Evolutionary conservation across 2,797 vertebrate species (phyloP).

Genomic region (Squalus acanthias): DNA sequence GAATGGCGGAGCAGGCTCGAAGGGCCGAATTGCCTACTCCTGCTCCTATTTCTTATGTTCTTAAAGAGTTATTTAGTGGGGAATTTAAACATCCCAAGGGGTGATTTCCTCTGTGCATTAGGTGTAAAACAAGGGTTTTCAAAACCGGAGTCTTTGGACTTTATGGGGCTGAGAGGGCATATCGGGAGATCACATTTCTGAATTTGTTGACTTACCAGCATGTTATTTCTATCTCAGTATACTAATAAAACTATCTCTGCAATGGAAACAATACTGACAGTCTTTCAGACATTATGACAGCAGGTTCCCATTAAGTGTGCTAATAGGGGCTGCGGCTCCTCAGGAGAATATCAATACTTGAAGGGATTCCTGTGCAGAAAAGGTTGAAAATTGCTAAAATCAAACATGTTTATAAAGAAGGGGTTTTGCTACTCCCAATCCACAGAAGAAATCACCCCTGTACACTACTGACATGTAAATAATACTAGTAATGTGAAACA

Average conservation of each 20-base stretch:
- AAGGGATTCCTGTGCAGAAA: background rate
- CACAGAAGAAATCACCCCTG: background rate
- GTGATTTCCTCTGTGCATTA: background rate
- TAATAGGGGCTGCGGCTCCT: background rate
- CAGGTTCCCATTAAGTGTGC: background rate
- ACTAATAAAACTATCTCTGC: background rate
- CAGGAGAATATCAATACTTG: background rate
- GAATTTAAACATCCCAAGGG: background rate
- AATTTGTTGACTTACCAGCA: background rate
- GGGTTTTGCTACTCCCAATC: background rate
- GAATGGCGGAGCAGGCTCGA: no score
- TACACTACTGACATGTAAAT: background rate
- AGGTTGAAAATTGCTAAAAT: background rate
- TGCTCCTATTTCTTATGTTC: no score
- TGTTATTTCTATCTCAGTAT: background rate
- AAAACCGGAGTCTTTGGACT: background rate
- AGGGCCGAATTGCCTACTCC: no score
- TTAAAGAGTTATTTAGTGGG: background rate
- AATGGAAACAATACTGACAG: background rate
- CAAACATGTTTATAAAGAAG: background rate
- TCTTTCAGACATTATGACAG: background rate
- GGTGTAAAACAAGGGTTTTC: background rate
- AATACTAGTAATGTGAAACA: background rate
- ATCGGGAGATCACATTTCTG: background rate
- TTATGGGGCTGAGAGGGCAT: background rate